phyloP scores from a whole-genome alignment of 2,797 vertebrate species.

The Bryconaethiops microstoma region DNA sequence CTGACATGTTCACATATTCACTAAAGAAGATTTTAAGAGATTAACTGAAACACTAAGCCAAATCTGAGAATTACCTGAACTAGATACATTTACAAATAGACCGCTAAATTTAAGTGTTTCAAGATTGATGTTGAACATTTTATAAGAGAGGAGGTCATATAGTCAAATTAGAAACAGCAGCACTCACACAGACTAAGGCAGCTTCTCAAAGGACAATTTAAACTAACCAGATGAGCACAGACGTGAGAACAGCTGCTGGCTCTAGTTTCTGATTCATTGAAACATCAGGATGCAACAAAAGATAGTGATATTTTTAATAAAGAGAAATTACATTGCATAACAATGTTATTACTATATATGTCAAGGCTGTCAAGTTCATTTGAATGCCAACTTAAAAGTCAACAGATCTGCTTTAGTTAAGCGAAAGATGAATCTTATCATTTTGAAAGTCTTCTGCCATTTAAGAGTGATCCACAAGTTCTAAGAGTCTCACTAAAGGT shows the following conservation, averaged over 20 bases:
- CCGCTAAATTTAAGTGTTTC: background rate
- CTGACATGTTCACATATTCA: too few relatives aligned
- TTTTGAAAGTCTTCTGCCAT: background rate
- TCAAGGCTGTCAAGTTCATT: background rate
- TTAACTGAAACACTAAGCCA: background rate
- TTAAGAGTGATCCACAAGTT: background rate
- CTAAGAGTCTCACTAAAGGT: slow-evolving; percentile 3
- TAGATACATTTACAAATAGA: too few relatives aligned
- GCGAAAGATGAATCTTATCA: background rate
- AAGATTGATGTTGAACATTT: background rate
- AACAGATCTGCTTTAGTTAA: background rate
- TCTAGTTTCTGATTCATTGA: background rate
- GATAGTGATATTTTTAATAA: slow-evolving; percentile 3
- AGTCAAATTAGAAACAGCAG: background rate
- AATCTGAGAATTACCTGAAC: background rate
- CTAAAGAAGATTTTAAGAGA: too few relatives aligned
- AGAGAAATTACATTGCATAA: background rate
- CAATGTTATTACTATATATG: background rate
- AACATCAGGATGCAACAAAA: background rate
- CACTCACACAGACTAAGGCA: background rate
- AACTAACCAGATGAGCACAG: too few relatives aligned
- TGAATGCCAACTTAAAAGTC: background rate
- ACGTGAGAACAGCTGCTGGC: background rate
- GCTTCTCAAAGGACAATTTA: background rate
- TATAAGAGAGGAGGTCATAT: background rate